Percentiles rank a stretch among this genome's conserved stretches.
Evolutionary conservation across 2,797 vertebrate genomes (phyloP).

Genomic region (Calcarius lapponicus): DNA sequence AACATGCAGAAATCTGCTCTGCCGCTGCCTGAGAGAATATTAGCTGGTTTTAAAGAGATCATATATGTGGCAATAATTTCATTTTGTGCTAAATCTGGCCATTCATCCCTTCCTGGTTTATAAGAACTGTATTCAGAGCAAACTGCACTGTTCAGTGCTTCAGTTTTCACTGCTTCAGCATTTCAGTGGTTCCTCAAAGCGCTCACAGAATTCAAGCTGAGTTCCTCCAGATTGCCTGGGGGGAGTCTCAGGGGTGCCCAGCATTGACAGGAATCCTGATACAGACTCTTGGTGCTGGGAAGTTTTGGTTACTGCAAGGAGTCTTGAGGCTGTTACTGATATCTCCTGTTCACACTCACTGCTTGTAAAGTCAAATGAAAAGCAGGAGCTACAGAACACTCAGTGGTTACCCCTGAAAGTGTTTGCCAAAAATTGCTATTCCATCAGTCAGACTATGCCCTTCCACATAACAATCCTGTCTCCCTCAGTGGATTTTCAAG

Average conservation of each 20-base stretch:
- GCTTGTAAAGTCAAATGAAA: neutral
- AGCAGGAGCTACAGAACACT: neutral
- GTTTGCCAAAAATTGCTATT: neutral
- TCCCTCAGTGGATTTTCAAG: neutral
- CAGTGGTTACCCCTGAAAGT: neutral
- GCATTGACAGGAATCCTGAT: neutral
- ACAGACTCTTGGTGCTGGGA: neutral
- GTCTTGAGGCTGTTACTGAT: neutral
- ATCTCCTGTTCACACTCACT: neutral
- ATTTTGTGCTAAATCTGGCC: neutral
- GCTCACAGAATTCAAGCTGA: neutral
- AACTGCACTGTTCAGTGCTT: neutral
- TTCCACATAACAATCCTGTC: neutral
- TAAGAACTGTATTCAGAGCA: neutral
- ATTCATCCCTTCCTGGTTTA: neutral
- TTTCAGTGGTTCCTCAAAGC: neutral
- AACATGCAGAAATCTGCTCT: neutral
- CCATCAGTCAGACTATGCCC: neutral
- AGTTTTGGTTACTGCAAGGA: neutral
- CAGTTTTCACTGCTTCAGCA: neutral
- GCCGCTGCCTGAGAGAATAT: neutral
- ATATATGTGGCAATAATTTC: neutral
- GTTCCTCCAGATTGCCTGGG: neutral
- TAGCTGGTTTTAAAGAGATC: neutral
- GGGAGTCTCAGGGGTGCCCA: neutral